Evolutionary conservation across 1,140 invertebrate genomes (phyloP).

Genomic region (Drosophila tropicalis): DNA sequence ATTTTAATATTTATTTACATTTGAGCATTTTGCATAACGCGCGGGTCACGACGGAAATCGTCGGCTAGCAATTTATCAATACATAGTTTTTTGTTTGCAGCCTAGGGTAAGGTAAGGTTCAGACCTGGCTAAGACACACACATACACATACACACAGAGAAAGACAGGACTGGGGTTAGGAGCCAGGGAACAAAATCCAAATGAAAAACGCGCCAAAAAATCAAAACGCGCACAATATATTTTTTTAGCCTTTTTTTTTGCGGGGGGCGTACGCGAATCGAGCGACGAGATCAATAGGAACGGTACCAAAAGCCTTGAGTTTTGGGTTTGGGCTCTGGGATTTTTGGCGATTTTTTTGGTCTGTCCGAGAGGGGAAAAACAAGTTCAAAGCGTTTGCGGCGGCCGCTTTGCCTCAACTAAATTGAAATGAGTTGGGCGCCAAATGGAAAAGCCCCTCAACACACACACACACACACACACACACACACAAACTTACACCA

Average conservation of each 20-base stretch:
- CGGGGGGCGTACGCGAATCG: slow-evolving; percentile 42
- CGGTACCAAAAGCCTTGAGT: slow-evolving; percentile 37
- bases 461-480: slow-evolving; percentile 31
- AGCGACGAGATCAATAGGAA: slow-evolving; percentile 64
- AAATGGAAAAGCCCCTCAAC: slow-evolving; percentile 69
- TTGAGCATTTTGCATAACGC: slow-evolving; percentile 81
- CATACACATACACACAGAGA: background rate
- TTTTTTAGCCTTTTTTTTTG: slow-evolving; percentile 22
- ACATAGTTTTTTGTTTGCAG: slow-evolving; percentile 45
- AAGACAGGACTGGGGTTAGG: slow-evolving; percentile 55
- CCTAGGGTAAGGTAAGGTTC: slow-evolving; percentile 54
- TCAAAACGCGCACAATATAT: slow-evolving; percentile 74
- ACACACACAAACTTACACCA: slow-evolving; percentile 20
- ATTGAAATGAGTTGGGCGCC: slow-evolving; percentile 72
- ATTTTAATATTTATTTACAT: slow-evolving; percentile 82
- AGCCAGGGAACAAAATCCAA: slow-evolving; percentile 46
- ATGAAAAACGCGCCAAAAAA: slow-evolving; percentile 79
- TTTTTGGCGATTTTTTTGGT: slow-evolving; percentile 28
- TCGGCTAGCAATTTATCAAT: slow-evolving; percentile 82
- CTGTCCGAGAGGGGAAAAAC: slow-evolving; percentile 59
- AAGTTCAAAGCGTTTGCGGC: slow-evolving; percentile 80
- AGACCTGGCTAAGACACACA: slow-evolving; percentile 17
- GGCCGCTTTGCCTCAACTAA: slow-evolving; percentile 69
- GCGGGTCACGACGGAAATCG: slow-evolving; percentile 82
- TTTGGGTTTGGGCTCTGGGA: slow-evolving; percentile 26